These are phyloP conservation scores for Plusia festucae DNA, from an alignment of 2,888 invertebrate species.

Conservation along the genomic window DNA sequence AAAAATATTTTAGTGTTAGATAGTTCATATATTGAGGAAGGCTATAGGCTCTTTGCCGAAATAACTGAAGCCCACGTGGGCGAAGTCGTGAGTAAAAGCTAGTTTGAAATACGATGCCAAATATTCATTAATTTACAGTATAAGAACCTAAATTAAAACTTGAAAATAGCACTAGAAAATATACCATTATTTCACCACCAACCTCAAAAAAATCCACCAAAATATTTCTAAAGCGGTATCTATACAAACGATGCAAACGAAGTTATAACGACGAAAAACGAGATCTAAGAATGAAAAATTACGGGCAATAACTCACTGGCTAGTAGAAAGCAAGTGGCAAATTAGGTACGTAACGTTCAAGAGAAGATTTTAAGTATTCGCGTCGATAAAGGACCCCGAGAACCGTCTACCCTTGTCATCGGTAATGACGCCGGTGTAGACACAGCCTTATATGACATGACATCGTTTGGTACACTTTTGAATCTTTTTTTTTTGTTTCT, in stretches of 20 bases:
- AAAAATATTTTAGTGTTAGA: too few relatives aligned
- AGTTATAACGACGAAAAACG: conserved; percentile 61
- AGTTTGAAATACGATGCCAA: too few relatives aligned
- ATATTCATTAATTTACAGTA: too few relatives aligned
- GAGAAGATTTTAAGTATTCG: conserved; percentile 72
- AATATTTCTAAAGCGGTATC: conserved; percentile 50
- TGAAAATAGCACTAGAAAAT: neutral
- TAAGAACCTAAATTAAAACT: too few relatives aligned
- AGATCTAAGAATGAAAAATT: conserved; percentile 71
- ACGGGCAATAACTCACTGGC: conserved; percentile 69
- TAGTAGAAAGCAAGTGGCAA: conserved; percentile 71
- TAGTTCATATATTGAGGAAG: too few relatives aligned
- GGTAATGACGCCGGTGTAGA: conserved; percentile 57
- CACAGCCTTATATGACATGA: conserved; percentile 49
- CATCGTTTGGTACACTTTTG: conserved; percentile 34
- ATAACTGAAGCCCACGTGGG: too few relatives aligned
- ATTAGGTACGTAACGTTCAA: conserved; percentile 67
- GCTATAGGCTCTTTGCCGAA: too few relatives aligned
- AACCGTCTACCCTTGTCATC: conserved; percentile 59
- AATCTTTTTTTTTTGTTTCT: conserved; percentile 44
- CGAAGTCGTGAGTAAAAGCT: too few relatives aligned
- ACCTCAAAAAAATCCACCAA: conserved; percentile 20
- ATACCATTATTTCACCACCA: neutral
- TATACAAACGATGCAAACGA: conserved; percentile 58
- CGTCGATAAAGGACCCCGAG: conserved; percentile 61